Evolutionary conservation across 2,888 invertebrate species (phyloP).

Genomic region (Apamea crenata): DNA sequence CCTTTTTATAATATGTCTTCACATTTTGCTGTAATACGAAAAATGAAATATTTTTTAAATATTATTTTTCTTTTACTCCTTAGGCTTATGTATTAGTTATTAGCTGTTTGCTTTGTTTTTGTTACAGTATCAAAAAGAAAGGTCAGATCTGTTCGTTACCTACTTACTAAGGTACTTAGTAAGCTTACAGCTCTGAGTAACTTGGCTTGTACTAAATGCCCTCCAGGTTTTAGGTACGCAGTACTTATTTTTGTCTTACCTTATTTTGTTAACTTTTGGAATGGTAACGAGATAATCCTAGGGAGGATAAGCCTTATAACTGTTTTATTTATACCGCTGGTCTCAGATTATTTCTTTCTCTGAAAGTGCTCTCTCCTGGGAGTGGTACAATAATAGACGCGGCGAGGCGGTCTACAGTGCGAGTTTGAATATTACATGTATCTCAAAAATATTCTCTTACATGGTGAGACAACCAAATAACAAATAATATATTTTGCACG

Average conservation of each 20-base stretch:
- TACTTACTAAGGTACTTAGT: not conserved
- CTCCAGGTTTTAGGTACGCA: not conserved
- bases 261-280: not conserved
- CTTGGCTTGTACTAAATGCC: not conserved
- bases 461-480: not conserved
- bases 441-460: not conserved
- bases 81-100: not conserved
- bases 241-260: not conserved
- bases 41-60: not conserved
- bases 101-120: not conserved
- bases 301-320: not conserved
- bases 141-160: not conserved
- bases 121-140: too few relatives aligned
- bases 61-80: not conserved
- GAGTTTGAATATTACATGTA: not conserved
- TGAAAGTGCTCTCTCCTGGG: not conserved
- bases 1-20: not conserved
- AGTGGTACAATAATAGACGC: not conserved
- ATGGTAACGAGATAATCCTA: not conserved
- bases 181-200: not conserved
- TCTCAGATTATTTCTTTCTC: constrained; percentile 2
- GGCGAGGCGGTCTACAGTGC: not conserved
- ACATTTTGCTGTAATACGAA: not conserved
- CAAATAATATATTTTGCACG: not conserved
- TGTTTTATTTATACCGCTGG: not conserved